Conservation (phyloP, 2,888 invertebrate species). For the Leptogaster cylindrica region DNA sequence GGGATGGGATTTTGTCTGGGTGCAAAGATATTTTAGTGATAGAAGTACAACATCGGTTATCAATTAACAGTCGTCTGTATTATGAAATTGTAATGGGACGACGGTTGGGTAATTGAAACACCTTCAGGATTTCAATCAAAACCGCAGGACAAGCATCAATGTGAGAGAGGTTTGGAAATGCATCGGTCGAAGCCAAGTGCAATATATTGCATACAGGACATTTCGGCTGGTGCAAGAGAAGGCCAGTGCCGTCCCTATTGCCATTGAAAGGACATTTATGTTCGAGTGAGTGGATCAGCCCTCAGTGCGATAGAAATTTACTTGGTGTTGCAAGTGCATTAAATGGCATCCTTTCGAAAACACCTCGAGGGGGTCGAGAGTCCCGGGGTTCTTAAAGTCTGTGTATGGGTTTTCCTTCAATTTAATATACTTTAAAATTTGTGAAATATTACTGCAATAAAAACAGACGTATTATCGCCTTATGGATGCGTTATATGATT, state of each 20-base stretch:
- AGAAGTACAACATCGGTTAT: slow-evolving; percentile 44
- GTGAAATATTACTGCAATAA: slow-evolving; percentile 45
- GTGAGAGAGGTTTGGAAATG: slow-evolving; percentile 1
- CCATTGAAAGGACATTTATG: slow-evolving; percentile 21
- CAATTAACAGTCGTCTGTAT: slow-evolving; percentile 45
- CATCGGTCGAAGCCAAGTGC: slow-evolving; percentile 5
- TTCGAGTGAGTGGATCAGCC: neutral
- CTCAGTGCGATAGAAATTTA: neutral
- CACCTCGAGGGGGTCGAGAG: neutral
- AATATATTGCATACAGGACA: slow-evolving; percentile 10
- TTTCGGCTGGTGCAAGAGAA: neutral
- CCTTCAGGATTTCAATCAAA: slow-evolving; percentile 44
- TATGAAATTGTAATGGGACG: slow-evolving; percentile 44
- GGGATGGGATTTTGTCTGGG: no score
- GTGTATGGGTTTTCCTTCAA: neutral
- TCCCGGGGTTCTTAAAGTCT: slow-evolving; percentile 3
- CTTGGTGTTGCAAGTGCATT: slow-evolving; percentile 27
- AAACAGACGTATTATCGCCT: slow-evolving; percentile 8
- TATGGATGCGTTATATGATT: no score
- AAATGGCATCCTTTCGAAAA: slow-evolving; percentile 23
- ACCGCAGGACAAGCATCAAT: no score
- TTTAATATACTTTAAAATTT: slow-evolving; percentile 42
- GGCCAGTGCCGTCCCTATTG: neutral
- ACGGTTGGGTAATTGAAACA: slow-evolving; percentile 41
- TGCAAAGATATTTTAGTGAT: no score